These are phyloP conservation scores for Mormyrus lacerda DNA, from an alignment of 2,113 vertebrate species.

Conservation along the genomic window DNA sequence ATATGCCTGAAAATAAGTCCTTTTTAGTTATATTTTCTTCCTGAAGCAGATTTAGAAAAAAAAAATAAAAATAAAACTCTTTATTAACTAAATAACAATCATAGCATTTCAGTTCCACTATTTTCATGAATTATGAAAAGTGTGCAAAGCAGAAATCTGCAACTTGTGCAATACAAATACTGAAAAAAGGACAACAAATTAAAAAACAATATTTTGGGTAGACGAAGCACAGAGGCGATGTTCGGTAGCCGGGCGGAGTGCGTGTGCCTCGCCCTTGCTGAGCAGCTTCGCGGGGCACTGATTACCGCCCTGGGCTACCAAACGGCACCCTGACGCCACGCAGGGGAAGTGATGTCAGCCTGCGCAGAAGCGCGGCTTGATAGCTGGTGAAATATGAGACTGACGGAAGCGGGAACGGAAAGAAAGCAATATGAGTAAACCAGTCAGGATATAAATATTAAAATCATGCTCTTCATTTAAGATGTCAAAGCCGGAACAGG, in stretches of 20 bases:
- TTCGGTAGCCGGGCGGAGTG: neutral
- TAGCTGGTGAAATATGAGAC: constrained; percentile 40
- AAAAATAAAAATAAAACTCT: neutral
- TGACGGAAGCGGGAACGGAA: constrained; percentile 9
- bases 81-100: neutral
- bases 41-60: neutral
- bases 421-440: constrained; percentile 34
- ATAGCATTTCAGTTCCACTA: neutral
- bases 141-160: neutral
- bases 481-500: constrained; percentile 21
- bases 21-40: neutral
- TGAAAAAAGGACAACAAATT: constrained; percentile 22
- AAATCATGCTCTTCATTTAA: constrained; percentile 28
- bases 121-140: neutral
- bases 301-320: constrained; percentile 50
- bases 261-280: constrained; percentile 34
- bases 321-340: constrained; percentile 32
- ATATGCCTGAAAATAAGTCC: neutral
- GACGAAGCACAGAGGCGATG: neutral
- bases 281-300: constrained; percentile 49
- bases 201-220: constrained; percentile 19
- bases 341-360: constrained; percentile 44
- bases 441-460: constrained; percentile 29
- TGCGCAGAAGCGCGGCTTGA: constrained; percentile 40
- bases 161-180: constrained; percentile 34